These are phyloP conservation scores for Ibycter americanus DNA, from an alignment of 2,797 vertebrate species.

Conservation along the genomic window DNA sequence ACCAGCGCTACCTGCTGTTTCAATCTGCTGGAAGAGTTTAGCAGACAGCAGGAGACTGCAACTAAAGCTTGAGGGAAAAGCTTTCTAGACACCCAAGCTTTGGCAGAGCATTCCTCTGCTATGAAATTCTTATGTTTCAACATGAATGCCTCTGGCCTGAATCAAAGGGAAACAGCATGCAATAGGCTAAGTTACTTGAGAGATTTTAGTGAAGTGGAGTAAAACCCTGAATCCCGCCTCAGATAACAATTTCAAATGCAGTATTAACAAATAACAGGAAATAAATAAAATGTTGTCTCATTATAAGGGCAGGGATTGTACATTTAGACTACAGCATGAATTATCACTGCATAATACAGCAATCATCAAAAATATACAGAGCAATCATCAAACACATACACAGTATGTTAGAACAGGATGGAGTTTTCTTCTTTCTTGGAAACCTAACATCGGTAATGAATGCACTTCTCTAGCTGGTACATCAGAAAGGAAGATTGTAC, in stretches of 20 bases:
- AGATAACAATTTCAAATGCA: not conserved
- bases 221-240: constrained; percentile 4
- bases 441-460: not conserved
- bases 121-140: constrained; percentile 15
- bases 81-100: constrained; percentile 47
- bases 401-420: constrained; percentile 29
- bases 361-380: constrained; percentile 25
- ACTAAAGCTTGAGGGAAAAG: constrained; percentile 54
- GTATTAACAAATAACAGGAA: constrained; percentile 14
- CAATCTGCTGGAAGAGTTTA: constrained; percentile 68
- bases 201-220: constrained; percentile 7
- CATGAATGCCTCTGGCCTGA: constrained; percentile 4
- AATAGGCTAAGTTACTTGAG: constrained; percentile 4
- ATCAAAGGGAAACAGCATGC: constrained; percentile 42
- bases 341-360: constrained; percentile 53
- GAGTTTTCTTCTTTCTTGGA: constrained; percentile 32
- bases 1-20: constrained; percentile 60
- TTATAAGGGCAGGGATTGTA: not conserved
- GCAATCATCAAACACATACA: constrained; percentile 31
- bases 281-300: constrained; percentile 1
- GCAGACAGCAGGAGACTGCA: constrained; percentile 53
- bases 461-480: not conserved
- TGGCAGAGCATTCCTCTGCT: not conserved
- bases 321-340: constrained; percentile 38
- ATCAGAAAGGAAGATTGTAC: not conserved